A percentile compares a stretch with the other conserved stretches of the same genome.
phyloP scores from a whole-genome alignment of 2,888 invertebrate genomes.

The Leptinotarsa tumamoca region DNA sequence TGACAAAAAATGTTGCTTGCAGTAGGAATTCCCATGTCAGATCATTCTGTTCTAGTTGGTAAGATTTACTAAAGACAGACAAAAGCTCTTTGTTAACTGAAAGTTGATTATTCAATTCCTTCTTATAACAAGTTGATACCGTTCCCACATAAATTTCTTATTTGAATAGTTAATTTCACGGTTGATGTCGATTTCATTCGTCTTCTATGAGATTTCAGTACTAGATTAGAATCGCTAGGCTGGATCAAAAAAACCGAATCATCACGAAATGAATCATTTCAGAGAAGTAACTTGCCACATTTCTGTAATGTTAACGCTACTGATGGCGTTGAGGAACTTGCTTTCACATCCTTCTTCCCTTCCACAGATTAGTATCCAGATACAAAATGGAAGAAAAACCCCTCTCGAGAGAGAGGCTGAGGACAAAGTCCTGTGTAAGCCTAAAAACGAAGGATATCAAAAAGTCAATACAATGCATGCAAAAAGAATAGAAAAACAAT shows the following conservation, averaged over 20 bases:
- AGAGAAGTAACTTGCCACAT: background rate
- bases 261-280: background rate
- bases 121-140: background rate
- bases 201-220: background rate
- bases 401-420: too few species aligned
- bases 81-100: background rate
- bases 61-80: too few species aligned
- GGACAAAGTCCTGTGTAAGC: too few species aligned
- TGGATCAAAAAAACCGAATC: background rate
- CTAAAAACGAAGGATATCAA: too few species aligned
- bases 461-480: too few species aligned
- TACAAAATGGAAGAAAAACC: background rate
- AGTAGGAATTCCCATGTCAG: too few species aligned
- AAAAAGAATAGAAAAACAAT: too few species aligned
- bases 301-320: background rate
- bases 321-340: background rate
- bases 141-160: background rate
- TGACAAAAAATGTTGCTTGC: too few species aligned
- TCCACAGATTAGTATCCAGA: background rate
- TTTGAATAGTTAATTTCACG: slow-evolving; percentile 18
- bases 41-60: too few species aligned
- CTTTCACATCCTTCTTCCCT: background rate
- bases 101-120: background rate
- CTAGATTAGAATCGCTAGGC: background rate
- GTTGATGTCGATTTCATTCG: slow-evolving; percentile 1